Conservation (phyloP, 2,797 vertebrate species). For the Bradypus variegatus region DNA sequence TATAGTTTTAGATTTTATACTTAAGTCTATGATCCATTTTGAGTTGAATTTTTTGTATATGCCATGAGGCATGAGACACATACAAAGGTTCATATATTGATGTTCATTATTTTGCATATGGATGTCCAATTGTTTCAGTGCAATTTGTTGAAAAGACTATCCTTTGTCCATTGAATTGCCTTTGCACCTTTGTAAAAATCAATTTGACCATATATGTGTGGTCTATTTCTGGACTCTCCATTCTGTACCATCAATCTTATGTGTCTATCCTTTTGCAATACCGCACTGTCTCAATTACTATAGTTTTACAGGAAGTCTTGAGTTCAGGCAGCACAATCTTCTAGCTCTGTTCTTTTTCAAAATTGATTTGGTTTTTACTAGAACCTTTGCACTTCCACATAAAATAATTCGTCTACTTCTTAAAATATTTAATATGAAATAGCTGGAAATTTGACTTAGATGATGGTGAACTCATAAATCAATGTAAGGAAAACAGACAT, state of each 20-base stretch:
- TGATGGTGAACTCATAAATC: background rate
- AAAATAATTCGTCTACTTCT: background rate
- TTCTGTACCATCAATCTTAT: background rate
- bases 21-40: background rate
- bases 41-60: background rate
- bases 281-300: background rate
- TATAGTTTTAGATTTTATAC: slow-evolving; percentile 16
- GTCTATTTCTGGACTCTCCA: background rate
- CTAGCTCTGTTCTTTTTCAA: slow-evolving; percentile 18
- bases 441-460: background rate
- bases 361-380: slow-evolving; percentile 2
- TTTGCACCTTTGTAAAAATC: background rate
- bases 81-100: background rate
- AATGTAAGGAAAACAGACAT: background rate
- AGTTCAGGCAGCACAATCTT: background rate
- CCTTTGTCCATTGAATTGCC: background rate
- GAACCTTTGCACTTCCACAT: background rate
- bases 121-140: background rate
- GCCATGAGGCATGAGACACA: background rate
- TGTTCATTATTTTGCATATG: background rate
- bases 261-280: background rate
- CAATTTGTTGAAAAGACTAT: background rate
- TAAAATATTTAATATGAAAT: background rate
- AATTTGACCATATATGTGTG: background rate
- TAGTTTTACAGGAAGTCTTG: background rate